Conservation (phyloP, 2,113 vertebrate genomes). For the Verasper variegatus region DNA sequence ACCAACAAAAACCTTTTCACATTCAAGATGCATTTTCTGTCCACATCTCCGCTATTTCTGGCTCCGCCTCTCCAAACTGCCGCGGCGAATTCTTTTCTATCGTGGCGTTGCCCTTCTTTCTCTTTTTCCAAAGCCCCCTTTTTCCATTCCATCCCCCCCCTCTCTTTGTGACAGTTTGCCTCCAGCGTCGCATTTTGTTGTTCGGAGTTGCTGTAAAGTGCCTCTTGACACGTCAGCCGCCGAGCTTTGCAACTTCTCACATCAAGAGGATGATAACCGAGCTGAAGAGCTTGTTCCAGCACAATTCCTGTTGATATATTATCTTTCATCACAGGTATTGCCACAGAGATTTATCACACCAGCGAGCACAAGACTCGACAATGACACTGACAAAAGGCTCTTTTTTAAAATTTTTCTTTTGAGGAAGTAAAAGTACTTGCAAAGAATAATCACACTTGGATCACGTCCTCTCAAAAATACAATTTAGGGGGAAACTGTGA, state of each 20-base stretch:
- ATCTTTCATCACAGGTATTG: slow-evolving; percentile 52
- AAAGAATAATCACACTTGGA: slow-evolving; percentile 25
- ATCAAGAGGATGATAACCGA: slow-evolving; percentile 56
- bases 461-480: slow-evolving; percentile 37
- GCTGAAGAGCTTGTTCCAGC: slow-evolving; percentile 43
- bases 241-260: slow-evolving; percentile 45
- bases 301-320: slow-evolving; percentile 47
- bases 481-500: slow-evolving; percentile 23
- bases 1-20: slow-evolving; percentile 8
- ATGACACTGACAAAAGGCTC: slow-evolving; percentile 35
- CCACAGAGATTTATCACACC: slow-evolving; percentile 48
- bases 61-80: slow-evolving; percentile 21
- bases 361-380: not conserved
- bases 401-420: not conserved
- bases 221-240: slow-evolving; percentile 63
- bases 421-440: slow-evolving; percentile 14
- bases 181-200: slow-evolving; percentile 55
- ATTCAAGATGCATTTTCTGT: slow-evolving; percentile 12
- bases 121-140: not conserved
- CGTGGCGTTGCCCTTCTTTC: not conserved
- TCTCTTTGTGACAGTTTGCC: slow-evolving; percentile 43
- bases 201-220: slow-evolving; percentile 53
- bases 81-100: slow-evolving; percentile 12
- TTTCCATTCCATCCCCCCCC: not conserved
- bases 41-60: not conserved